Base-by-base conservation (phyloP, 2,113 vertebrate genomes). In the Oreocharis arfaki region DNA sequence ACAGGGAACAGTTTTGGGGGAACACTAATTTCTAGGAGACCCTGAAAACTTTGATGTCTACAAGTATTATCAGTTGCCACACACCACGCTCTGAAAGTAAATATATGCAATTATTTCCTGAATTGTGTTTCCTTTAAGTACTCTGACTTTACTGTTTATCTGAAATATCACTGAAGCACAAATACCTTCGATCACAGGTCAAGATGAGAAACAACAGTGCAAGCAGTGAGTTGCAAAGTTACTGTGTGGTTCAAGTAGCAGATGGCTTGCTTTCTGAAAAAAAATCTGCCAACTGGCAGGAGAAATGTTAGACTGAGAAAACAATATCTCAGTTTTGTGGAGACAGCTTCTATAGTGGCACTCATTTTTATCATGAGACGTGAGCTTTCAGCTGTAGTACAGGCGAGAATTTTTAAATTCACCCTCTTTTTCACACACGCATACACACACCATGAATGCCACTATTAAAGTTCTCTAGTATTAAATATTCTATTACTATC, bases 241-340 rank as follows among this genome's bases (percentile, higher is more conserved):
- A 90, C 68, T 56, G 33, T 10, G n/a, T 83, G 27, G 63, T 41
- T 24, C 74, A 73, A 88, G 74, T 26, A 89, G 90, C 89, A 96
- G 89, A 97, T 69, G 95, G 77, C 61, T 65, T 88, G 67, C 69
- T 94, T 89, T 92, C 50, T 7, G 50, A 46, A 93, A 92, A 87
- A 91, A 90, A 60, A 30, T 37, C 81, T 89, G 92, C 90, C 93
- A 97, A 92, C 26, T 76, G 84, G 46, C 65, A 76, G 33, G 49
- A 95, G 79, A 95, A 92, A 94, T 88, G 68, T 91, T 52, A 92
- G 76, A 87, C 76, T 93, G 67, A 94, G 85, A 81, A 93, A 96
- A 93, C 87, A 90, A 52, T 87, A 73, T 84, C 71, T 97, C 93
- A 95, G 91, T 95, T 93, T 78, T 55, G 77, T 52, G 59, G 65